Base-by-base conservation (phyloP, 2,888 invertebrate species). In the Dolichomitus sp. region DNA sequence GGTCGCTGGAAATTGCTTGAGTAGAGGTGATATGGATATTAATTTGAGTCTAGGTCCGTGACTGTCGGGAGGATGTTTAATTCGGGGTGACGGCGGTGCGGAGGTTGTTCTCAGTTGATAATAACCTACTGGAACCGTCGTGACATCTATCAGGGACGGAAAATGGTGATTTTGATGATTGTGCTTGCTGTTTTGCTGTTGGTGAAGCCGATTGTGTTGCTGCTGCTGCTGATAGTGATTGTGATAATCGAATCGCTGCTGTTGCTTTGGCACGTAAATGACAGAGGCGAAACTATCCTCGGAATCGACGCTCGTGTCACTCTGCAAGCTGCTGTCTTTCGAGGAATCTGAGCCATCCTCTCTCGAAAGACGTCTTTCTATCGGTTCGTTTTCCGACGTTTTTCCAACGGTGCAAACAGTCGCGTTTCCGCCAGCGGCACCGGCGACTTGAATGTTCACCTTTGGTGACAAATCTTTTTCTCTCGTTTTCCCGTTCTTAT, bases 261-360 rank as follows among this genome's bases (percentile, higher is more conserved):
- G 95, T 88, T 97, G 97, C 68, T 97, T 98, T 76, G 98, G 98
- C 89, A 98, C 97, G 92, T 97, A 98, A 90, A 98, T 98, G 61
- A 98, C 98, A 84, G 98, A 98, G 79, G 98, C 98, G 91, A 98
- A 98, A 93, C 98, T 98, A 91, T 98, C 98, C 93, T 98, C 98
- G 0, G 98, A 98, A 93, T 98, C 98, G 45, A 98, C 97, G 94
- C 98, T 98, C 0, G 98, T 98, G 91, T 98, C 98, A 93, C 98
- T 98, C 94, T 98, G 98, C 80, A 98, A 95, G 92, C 98, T 98
- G 92, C 98, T 97, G 89, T 97, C 97, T 94, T 97, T 97, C 2
- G 97, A 97, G 6, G 97, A 97, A 91, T 97, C 97, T 0, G 98
- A 98, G 14, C 98, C 98, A 89, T 98, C 98, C 93, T 98, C 98